Evolutionary conservation across 2,888 invertebrate genomes (phyloP).

Genomic region (Noctuana brunneofusca): DNA sequence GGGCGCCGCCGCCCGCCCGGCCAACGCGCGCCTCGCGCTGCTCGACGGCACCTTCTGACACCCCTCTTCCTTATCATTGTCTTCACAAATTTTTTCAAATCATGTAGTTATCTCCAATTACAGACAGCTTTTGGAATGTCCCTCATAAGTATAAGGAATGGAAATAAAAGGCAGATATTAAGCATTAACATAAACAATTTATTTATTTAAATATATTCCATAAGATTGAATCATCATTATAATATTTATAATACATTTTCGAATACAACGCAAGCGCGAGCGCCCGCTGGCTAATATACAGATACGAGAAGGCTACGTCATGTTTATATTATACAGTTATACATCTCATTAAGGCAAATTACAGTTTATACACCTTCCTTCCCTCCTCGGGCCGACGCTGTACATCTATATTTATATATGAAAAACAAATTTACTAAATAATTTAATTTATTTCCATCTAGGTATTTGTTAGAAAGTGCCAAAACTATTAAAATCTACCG

Average conservation of each 20-base stretch:
- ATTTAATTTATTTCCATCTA: not conserved
- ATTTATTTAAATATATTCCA: constrained; percentile 70
- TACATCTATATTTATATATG: constrained; percentile 44
- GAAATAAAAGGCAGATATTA: constrained; percentile 48
- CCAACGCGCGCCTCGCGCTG: not conserved
- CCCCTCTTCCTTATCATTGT: not conserved
- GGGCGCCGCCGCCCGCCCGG: constrained; percentile 16
- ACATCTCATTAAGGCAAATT: constrained; percentile 22
- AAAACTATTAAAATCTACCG: not conserved
- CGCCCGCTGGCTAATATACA: constrained; percentile 38
- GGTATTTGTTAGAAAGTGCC: not conserved
- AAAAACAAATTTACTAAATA: constrained; percentile 2
- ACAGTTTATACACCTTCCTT: constrained; percentile 47
- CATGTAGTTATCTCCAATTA: too few relatives aligned
- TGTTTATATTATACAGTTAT: constrained; percentile 25
- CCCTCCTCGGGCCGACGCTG: constrained; percentile 41
- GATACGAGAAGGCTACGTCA: constrained; percentile 28
- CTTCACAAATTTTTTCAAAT: too few relatives aligned
- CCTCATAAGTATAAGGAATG: not conserved
- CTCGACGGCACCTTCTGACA: not conserved
- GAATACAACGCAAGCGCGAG: constrained; percentile 49
- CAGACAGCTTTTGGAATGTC: too few relatives aligned
- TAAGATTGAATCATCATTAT: constrained; percentile 65
- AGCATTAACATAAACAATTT: constrained; percentile 79
- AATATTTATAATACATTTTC: constrained; percentile 75